Evolutionary conservation across 2,797 vertebrate genomes (phyloP), one percentile per base, ranked within the genome.

Genomic region (Catamblyrhynchus diadema): DNA sequence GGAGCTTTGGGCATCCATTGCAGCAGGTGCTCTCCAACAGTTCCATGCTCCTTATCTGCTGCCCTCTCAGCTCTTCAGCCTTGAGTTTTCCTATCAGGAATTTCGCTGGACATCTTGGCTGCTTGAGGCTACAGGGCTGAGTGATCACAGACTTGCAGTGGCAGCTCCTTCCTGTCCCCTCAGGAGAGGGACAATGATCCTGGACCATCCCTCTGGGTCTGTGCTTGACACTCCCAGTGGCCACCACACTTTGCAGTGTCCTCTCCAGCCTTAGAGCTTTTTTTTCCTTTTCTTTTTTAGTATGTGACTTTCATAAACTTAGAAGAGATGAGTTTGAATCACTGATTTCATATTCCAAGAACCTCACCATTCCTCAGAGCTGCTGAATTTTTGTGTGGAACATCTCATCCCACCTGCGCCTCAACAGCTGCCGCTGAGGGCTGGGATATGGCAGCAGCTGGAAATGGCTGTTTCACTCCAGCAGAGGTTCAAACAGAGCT

Each of bases 271-370:
- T 56, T 37, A 20, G 12, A 66, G 11, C 2, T 22, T n/a, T 2
- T 3, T 3, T 10, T 12, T 1, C 2, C 2, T 12, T 48, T 27
- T 9, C 2, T 9, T 28, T 7, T 2, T 37, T 25, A 9, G 4
- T 3, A 6, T 10, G 6, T 56, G 2, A 50, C 47, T 57, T 57
- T 11, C 22, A 6, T 12, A 2, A 41, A 10, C 53, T 83, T 28
- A 1, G 1, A 83, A 69, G 61, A 60, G 14, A 22, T 35, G 14
- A 8, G 5, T 72, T 81, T 20, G 59, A 67, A 30, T 45, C 42
- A 6, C 7, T 33, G 9, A 37, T 69, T 70, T 70, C 54, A 16
- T 2, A 1, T 91, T 41, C 56, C 33, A 25, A 61, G 60, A 51
- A 11, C 6, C 4, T 64, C 32, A 8, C 14, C 4, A 0, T 25